These are phyloP conservation scores for Catocala sponsa DNA, from an alignment of 2,888 invertebrate species.

Conservation along the genomic window DNA sequence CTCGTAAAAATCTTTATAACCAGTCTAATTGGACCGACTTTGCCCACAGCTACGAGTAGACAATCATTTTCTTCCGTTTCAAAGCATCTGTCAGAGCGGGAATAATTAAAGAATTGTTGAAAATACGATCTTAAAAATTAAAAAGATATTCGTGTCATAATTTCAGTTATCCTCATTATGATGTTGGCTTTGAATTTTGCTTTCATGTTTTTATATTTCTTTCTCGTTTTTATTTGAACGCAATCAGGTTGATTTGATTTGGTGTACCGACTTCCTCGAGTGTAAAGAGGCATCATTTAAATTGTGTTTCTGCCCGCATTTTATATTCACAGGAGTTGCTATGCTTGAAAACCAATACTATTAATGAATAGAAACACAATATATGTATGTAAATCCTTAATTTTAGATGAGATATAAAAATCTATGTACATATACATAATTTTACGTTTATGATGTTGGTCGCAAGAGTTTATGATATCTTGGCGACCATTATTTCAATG, in stretches of 20 bases:
- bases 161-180: slow-evolving; percentile 7
- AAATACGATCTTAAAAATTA: slow-evolving; percentile 4
- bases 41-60: slow-evolving; percentile 7
- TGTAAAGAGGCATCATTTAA: background rate
- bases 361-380: background rate
- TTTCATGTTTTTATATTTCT: slow-evolving; percentile 1
- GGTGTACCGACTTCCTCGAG: background rate
- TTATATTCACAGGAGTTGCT: too few relatives aligned
- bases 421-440: too few relatives aligned
- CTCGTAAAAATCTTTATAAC: background rate
- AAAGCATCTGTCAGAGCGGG: slow-evolving; percentile 11
- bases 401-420: too few relatives aligned
- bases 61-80: slow-evolving; percentile 15
- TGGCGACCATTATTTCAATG: too few relatives aligned
- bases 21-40: background rate
- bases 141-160: slow-evolving; percentile 10
- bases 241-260: slow-evolving; percentile 5
- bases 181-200: slow-evolving; percentile 6
- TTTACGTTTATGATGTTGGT: too few relatives aligned
- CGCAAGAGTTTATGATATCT: too few relatives aligned
- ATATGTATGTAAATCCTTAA: background rate
- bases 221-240: slow-evolving; percentile 1
- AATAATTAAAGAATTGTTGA: slow-evolving; percentile 13
- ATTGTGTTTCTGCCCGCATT: too few relatives aligned
- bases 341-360: background rate